Conservation (phyloP, 2,888 invertebrate species). For the Lymantria monacha region DNA sequence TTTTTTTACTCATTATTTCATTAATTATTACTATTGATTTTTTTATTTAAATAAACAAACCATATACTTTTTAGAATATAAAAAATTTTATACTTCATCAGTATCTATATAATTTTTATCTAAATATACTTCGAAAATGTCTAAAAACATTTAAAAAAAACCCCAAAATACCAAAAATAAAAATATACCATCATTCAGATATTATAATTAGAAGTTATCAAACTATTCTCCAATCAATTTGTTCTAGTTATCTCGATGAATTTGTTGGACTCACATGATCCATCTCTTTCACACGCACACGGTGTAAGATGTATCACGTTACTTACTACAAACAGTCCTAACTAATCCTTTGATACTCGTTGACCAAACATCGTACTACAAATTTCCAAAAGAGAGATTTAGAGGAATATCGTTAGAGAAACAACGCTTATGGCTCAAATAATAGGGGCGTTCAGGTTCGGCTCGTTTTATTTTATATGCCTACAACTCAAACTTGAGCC, state of each 20-base stretch:
- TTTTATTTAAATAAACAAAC: too few relatives aligned
- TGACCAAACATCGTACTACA: constrained; percentile 22
- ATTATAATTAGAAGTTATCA: too few relatives aligned
- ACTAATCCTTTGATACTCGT: constrained; percentile 21
- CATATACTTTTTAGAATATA: too few relatives aligned
- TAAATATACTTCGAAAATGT: too few relatives aligned
- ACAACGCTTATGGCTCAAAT: constrained; percentile 13
- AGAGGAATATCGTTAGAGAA: constrained; percentile 6
- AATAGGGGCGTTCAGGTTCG: constrained; percentile 9
- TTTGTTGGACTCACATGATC: constrained; percentile 43
- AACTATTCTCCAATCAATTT: constrained; percentile 2
- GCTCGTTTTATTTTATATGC: constrained; percentile 18
- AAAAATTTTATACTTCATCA: too few relatives aligned
- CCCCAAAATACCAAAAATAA: too few relatives aligned
- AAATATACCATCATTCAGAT: too few relatives aligned
- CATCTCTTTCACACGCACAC: constrained; percentile 56
- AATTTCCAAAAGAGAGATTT: constrained; percentile 1
- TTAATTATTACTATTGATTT: too few relatives aligned
- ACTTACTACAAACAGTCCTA: constrained; percentile 22
- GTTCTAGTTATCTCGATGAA: constrained; percentile 35
- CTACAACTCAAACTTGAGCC: constrained; percentile 10
- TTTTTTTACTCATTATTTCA: too few relatives aligned
- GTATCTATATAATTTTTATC: too few relatives aligned
- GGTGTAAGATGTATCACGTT: constrained; percentile 45
- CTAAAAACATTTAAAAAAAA: too few relatives aligned